Percentiles rank a stretch among this genome's conserved stretches.
Evolutionary conservation across 2,888 invertebrate species (phyloP).

Genomic region (Myopa tessellatipennis): DNA sequence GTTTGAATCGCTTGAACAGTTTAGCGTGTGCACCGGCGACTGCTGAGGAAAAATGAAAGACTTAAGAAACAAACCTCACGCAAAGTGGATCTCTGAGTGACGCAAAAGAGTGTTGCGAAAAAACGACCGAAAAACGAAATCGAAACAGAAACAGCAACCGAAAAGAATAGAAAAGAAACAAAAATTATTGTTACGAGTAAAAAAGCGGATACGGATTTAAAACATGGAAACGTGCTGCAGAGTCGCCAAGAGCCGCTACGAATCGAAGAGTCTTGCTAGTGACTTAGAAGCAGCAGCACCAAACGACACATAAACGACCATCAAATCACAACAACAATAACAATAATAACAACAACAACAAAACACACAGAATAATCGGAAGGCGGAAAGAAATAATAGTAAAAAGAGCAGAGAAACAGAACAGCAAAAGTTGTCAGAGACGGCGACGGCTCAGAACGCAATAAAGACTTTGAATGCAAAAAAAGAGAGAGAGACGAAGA

Average conservation of each 20-base stretch:
- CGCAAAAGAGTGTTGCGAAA: conserved; percentile 22
- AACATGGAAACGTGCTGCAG: conserved; percentile 27
- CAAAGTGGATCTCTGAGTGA: conserved; percentile 10
- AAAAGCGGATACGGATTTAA: conserved; percentile 32
- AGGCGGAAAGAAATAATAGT: background rate
- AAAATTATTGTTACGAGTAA: background rate
- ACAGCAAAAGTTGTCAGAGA: background rate
- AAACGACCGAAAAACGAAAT: background rate
- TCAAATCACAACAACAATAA: background rate
- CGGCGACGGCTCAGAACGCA: background rate
- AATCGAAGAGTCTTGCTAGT: background rate
- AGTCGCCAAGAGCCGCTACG: background rate
- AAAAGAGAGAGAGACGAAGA: background rate
- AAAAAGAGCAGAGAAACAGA: background rate
- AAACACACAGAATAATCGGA: background rate
- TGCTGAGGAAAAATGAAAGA: conserved; percentile 29
- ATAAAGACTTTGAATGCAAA: background rate
- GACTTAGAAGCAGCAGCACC: background rate
- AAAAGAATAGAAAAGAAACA: background rate
- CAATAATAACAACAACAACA: background rate
- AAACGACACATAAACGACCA: background rate
- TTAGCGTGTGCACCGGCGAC: conserved; percentile 14
- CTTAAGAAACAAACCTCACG: conserved; percentile 30
- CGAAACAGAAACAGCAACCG: conserved; percentile 9
- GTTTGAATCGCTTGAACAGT: background rate